Base-by-base conservation (phyloP, 2,797 vertebrate species). In the Sparus aurata region DNA sequence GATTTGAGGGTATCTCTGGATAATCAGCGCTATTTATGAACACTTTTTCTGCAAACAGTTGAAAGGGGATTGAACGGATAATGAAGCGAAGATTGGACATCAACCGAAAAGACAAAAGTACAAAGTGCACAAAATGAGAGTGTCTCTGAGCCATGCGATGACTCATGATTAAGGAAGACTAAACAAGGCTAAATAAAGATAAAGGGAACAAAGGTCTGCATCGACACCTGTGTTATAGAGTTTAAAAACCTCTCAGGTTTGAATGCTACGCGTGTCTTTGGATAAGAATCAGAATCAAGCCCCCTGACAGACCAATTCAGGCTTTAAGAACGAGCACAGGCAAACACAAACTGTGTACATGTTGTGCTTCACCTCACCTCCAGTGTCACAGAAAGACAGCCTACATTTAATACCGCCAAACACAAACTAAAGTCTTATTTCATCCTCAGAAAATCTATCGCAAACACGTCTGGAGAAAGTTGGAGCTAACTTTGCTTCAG, bases 51-150 rank as follows among this genome's bases (percentile, higher is more conserved):
- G 41, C 22, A n/a, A 38, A 75, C 13, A 20, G 2, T 27, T 23
- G 20, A 8, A 47, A 38, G 53, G 30, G 65, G 38, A 75, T 20
- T 76, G 22, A 59, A 38, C 17, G 23, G 13, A 60, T 22, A 63
- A 60, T 59, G 49, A 25, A 11, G n/a, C 59, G 3, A 49, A 47
- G 59, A 65, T 23, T 11, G 11, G 43, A 50, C 1, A 34, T 59
- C 46, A 68, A 15, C 20, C 63, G 23, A 49, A 49, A 43, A 30
- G 15, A 49, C 15, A 20, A 68, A 54, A 45, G n/a, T 13, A 43
- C n/a, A 43, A 25, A 10, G 11, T 16, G 5, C 30, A 34, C 27
- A 66, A 4, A 60, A 16, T 5, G 27, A 18, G 41, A 55, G 18
- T 38, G 12, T 4, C 12, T 71, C 3, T 41, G 9, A 54, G 49